phyloP scores from a whole-genome alignment of 1,140 invertebrate species.

The Pectinophora gossypiella region DNA sequence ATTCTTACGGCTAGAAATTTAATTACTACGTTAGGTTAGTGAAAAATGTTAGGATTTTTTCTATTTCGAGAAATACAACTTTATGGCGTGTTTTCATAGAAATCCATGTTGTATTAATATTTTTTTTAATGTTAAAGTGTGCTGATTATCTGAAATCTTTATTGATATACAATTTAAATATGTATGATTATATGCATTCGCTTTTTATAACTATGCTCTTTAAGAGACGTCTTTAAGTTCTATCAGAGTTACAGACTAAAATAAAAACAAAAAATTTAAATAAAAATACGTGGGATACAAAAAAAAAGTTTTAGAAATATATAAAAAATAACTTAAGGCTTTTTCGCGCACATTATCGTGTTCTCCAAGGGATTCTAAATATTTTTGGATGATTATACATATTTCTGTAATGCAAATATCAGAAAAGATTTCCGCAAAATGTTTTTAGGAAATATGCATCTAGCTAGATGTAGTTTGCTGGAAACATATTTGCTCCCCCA shows the following conservation, averaged over 20 bases:
- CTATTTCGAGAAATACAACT: slow-evolving; percentile 53
- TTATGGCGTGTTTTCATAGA: slow-evolving; percentile 29
- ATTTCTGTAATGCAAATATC: slow-evolving; percentile 30
- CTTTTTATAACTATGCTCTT: slow-evolving; percentile 35
- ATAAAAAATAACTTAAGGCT: background rate
- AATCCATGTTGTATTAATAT: slow-evolving; percentile 37
- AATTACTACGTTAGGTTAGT: slow-evolving; percentile 67
- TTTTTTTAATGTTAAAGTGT: slow-evolving; percentile 51
- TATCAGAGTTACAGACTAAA: slow-evolving; percentile 17
- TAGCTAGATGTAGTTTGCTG: background rate
- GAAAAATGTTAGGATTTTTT: slow-evolving; percentile 52
- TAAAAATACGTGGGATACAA: background rate
- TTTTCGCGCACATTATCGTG: slow-evolving; percentile 7
- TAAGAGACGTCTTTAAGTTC: slow-evolving; percentile 20
- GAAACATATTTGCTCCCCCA: background rate
- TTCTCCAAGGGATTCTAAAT: no score
- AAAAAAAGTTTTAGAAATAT: slow-evolving; percentile 20
- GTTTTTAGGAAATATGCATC: slow-evolving; percentile 15
- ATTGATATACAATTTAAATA: slow-evolving; percentile 37
- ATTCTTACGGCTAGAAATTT: slow-evolving; percentile 66
- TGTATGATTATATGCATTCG: slow-evolving; percentile 31
- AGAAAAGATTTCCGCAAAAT: slow-evolving; percentile 39
- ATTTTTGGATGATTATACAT: slow-evolving; percentile 30
- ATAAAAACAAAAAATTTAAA: background rate
- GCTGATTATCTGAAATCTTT: slow-evolving; percentile 53